Evolutionary conservation across 2,113 vertebrate species (phyloP).

Genomic region (Cheirogaleus medius): DNA sequence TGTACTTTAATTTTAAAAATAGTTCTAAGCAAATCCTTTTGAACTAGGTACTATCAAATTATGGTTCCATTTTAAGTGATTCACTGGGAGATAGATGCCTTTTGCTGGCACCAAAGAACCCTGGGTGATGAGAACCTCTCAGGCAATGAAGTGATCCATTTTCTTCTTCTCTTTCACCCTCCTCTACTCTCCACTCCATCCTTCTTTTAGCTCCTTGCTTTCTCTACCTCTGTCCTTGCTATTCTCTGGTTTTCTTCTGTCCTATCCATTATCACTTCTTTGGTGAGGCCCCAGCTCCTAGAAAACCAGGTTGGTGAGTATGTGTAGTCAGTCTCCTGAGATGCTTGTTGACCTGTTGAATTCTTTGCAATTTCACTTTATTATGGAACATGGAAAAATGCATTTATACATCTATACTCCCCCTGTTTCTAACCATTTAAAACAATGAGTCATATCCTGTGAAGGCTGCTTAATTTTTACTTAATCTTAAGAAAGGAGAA

Average conservation of each 20-base stretch:
- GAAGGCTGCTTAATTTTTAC: constrained; percentile 29
- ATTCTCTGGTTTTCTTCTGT: neutral
- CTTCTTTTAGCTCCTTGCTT: neutral
- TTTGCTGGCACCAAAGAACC: neutral
- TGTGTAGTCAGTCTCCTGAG: neutral
- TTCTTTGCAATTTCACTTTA: neutral
- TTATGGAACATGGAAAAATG: neutral
- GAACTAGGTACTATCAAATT: neutral
- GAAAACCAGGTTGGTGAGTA: neutral
- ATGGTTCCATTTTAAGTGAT: neutral
- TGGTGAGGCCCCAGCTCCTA: neutral
- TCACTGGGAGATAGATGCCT: neutral
- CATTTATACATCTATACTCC: neutral
- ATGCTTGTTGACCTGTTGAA: neutral
- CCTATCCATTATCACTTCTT: neutral
- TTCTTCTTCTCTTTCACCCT: neutral
- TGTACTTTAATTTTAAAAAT: neutral
- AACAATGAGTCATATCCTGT: neutral
- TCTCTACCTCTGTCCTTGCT: neutral
- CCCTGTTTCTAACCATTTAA: neutral
- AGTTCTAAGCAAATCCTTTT: neutral
- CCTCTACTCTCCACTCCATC: neutral
- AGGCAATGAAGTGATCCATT: neutral
- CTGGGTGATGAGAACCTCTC: neutral
- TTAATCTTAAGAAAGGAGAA: neutral